phyloP scores from a whole-genome alignment of 1,140 invertebrate genomes.

The Orius insidiosus region DNA sequence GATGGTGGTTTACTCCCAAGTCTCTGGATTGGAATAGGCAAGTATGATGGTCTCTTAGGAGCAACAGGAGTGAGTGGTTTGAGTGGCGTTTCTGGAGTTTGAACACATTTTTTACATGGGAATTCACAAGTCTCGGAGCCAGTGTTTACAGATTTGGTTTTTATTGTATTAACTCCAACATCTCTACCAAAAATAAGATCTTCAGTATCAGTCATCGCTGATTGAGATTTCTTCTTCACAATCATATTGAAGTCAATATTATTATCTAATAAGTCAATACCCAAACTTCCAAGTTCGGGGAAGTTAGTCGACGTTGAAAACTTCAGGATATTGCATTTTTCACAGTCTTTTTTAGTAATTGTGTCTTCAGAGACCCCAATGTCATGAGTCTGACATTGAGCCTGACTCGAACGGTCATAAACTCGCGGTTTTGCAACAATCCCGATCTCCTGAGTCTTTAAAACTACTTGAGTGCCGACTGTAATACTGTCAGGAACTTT shows the following conservation, averaged over 20 bases:
- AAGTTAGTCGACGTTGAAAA: constrained; percentile 7
- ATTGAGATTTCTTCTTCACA: background rate
- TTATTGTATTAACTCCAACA: constrained; percentile 30
- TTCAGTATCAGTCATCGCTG: constrained; percentile 25
- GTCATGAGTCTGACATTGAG: constrained; percentile 26
- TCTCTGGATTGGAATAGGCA: constrained; percentile 11
- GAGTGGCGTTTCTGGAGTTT: background rate
- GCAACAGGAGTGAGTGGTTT: background rate
- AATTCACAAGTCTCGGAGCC: constrained; percentile 30
- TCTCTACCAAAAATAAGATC: constrained; percentile 24
- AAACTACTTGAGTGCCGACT: constrained; percentile 1
- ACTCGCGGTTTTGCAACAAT: constrained; percentile 26
- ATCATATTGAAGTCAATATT: constrained; percentile 9
- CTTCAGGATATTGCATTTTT: constrained; percentile 30
- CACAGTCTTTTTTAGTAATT: constrained; percentile 29
- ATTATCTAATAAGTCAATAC: constrained; percentile 23
- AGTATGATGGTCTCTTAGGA: constrained; percentile 2
- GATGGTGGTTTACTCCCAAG: background rate
- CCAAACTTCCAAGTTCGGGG: constrained; percentile 21
- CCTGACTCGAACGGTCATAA: constrained; percentile 23
- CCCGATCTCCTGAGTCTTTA: constrained; percentile 22
- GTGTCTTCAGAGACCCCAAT: constrained; percentile 30
- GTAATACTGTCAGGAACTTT: background rate
- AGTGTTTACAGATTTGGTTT: constrained; percentile 30
- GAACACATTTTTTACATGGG: constrained; percentile 16